These are phyloP conservation scores for Cichladusa arquata DNA, from an alignment of 2,113 vertebrate species.

Conservation along the genomic window DNA sequence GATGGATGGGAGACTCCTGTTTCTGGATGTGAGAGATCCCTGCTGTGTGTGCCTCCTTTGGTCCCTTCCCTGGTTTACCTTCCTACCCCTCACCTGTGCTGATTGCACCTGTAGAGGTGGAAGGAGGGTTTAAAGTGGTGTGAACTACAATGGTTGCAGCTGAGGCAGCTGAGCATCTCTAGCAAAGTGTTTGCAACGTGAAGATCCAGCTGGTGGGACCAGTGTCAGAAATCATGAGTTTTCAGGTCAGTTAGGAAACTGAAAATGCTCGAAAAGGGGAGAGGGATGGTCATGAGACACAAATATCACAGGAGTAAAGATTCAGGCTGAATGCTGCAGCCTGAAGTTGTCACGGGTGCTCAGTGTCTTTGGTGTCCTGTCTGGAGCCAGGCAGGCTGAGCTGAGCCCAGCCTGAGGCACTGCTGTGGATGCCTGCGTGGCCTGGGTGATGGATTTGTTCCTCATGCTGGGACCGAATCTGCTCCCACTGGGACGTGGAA, in stretches of 20 bases:
- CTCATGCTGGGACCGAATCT: rapidly evolving
- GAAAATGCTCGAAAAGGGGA: neutral
- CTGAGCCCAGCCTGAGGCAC: neutral
- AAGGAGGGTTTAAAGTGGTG: rapidly evolving
- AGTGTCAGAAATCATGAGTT: neutral
- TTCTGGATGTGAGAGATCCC: neutral
- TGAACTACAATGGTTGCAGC: rapidly evolving
- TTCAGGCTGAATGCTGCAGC: neutral
- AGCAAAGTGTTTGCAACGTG: rapidly evolving
- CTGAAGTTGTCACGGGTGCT: neutral
- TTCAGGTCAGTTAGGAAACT: neutral
- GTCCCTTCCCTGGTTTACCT: neutral
- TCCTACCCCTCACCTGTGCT: neutral
- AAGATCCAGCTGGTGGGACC: neutral
- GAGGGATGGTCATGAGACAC: neutral
- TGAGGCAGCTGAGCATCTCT: neutral
- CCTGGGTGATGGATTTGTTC: neutral
- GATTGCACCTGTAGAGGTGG: neutral
- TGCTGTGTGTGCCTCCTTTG: rapidly evolving
- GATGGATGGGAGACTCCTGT: neutral
- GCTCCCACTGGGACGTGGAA: rapidly evolving
- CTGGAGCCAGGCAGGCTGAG: neutral
- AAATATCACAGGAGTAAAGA: neutral
- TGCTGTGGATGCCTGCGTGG: neutral
- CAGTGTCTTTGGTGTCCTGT: neutral